These are phyloP conservation scores for Lagocephalus sceleratus DNA, from an alignment of 2,797 vertebrate genomes.

Conservation along the genomic window DNA sequence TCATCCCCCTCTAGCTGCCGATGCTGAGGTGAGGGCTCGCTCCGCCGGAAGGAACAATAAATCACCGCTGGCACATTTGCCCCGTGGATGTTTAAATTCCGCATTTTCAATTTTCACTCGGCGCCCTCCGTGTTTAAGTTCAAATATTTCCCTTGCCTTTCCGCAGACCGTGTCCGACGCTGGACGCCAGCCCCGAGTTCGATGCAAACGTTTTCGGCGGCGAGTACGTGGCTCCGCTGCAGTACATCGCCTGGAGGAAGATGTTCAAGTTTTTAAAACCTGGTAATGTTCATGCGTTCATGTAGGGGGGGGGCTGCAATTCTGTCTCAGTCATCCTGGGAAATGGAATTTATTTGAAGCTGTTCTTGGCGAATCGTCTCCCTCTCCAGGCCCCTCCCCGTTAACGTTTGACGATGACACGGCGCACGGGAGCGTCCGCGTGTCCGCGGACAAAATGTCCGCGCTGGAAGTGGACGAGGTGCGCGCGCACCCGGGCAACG, in stretches of 20 bases:
- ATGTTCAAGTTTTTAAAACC: conserved; percentile 79
- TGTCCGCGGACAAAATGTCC: conserved; percentile 77
- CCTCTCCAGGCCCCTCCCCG: conserved; percentile 70
- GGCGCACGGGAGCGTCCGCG: conserved; percentile 79
- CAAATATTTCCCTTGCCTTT: background rate
- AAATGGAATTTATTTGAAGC: background rate
- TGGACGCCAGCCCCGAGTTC: conserved; percentile 57
- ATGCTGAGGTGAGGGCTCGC: conserved; percentile 72
- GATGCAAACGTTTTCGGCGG: conserved; percentile 65
- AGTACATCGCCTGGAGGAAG: conserved; percentile 83
- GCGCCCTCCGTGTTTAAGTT: conserved; percentile 13
- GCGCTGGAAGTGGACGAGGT: conserved; percentile 71
- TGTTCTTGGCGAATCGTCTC: conserved; percentile 22
- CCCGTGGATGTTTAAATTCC: conserved; percentile 9
- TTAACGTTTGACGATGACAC: conserved; percentile 82
- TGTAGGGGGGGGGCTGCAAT: too few relatives aligned
- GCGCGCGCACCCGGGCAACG: conserved; percentile 33
- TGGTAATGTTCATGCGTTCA: conserved; percentile 55
- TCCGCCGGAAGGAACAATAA: conserved; percentile 11
- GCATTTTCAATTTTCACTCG: conserved; percentile 13
- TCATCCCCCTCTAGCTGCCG: conserved; percentile 72
- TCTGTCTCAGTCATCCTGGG: conserved; percentile 2
- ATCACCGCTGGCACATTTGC: conserved; percentile 16
- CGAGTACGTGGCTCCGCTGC: conserved; percentile 77
- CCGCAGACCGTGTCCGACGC: conserved; percentile 45